A percentile compares a stretch with the other conserved stretches of the same genome.
These are phyloP conservation scores for Hippocampus guttulatus DNA, from an alignment of 2,113 vertebrate genomes.

Conservation along the genomic window DNA sequence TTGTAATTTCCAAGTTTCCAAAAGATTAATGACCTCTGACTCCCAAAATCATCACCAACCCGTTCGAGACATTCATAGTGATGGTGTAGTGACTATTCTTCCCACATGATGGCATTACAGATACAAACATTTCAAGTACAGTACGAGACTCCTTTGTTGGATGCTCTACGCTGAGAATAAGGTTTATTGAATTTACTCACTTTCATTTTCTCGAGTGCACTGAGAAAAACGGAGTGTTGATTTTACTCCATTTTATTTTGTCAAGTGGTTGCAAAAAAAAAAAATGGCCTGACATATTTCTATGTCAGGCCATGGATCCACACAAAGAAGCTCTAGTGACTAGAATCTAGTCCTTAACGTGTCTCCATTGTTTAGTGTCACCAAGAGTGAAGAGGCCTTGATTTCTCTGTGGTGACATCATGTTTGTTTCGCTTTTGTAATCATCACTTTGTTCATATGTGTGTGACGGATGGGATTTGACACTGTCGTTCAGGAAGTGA, in stretches of 20 bases:
- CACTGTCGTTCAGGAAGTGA: background rate
- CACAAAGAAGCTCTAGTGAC: background rate
- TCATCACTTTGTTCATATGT: constrained; percentile 8
- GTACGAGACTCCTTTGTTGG: no score
- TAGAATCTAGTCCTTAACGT: background rate
- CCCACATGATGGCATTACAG: constrained; percentile 37
- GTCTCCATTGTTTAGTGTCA: constrained; percentile 19
- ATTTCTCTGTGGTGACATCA: constrained; percentile 20
- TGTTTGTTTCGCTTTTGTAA: background rate
- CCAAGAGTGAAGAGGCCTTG: constrained; percentile 16
- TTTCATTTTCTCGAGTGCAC: no score
- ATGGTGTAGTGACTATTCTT: background rate
- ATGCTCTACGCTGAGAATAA: no score
- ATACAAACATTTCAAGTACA: background rate
- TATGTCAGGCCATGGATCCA: constrained; percentile 25
- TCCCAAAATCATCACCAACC: no score
- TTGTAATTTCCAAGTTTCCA: no score
- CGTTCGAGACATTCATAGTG: background rate
- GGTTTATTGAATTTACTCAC: no score
- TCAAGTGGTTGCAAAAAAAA: no score
- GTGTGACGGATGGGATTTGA: background rate
- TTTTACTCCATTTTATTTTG: no score
- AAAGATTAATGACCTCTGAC: no score
- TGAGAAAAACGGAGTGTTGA: no score
- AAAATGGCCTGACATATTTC: no score